Evolutionary conservation across 2,797 vertebrate genomes (phyloP).

Genomic region (Pteronotus mesoamericanus): DNA sequence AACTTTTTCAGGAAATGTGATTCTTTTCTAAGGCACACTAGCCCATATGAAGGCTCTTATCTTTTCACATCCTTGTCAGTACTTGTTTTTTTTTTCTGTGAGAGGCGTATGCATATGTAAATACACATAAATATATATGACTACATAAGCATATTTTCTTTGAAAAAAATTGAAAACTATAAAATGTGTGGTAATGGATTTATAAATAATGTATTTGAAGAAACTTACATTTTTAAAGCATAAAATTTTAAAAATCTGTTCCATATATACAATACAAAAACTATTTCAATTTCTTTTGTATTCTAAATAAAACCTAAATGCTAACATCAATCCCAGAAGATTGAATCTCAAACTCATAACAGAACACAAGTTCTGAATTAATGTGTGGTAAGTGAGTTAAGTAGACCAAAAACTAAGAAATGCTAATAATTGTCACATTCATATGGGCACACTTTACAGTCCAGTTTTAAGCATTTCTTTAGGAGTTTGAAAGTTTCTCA

Average conservation of each 20-base stretch:
- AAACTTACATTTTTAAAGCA: constrained; percentile 77
- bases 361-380: constrained; percentile 60
- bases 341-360: constrained; percentile 55
- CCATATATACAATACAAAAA: constrained; percentile 84
- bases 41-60: neutral
- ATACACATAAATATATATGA: neutral
- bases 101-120: neutral
- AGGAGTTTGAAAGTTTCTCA: constrained; percentile 90
- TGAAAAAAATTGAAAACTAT: neutral
- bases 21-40: neutral
- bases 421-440: constrained; percentile 73
- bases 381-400: constrained; percentile 51
- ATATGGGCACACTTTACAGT: constrained; percentile 84
- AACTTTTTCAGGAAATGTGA: neutral
- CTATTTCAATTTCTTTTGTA: constrained; percentile 87
- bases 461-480: constrained; percentile 90
- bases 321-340: constrained; percentile 87
- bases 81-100: neutral
- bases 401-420: constrained; percentile 72
- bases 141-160: neutral
- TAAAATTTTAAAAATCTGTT: constrained; percentile 91
- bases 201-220: constrained; percentile 70
- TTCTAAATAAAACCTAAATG: constrained; percentile 89
- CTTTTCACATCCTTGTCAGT: neutral
- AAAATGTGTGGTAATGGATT: constrained; percentile 68